phyloP scores from a whole-genome alignment of 1,140 invertebrate species.

The Hyphantria cunea region DNA sequence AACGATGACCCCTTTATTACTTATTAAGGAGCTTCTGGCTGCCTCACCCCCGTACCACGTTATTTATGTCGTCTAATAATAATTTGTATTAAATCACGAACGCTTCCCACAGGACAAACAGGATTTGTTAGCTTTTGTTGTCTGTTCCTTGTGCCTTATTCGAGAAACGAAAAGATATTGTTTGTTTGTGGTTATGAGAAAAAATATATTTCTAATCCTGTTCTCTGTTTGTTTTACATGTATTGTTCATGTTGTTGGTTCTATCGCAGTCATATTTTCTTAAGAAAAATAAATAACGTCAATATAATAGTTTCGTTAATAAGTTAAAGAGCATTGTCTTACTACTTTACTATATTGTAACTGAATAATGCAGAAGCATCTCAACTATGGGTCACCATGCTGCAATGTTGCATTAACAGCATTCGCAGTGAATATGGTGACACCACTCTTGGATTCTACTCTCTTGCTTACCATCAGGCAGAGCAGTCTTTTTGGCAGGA shows the following conservation, averaged over 20 bases:
- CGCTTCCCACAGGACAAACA: slow-evolving; percentile 66
- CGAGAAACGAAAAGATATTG: slow-evolving; percentile 44
- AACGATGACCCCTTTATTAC: slow-evolving; percentile 80
- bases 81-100: slow-evolving; percentile 81
- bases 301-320: too few species aligned
- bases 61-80: slow-evolving; percentile 81
- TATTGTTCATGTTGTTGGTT: background rate
- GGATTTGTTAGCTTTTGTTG: slow-evolving; percentile 79
- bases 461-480: too few species aligned
- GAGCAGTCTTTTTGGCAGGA: too few species aligned
- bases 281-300: too few species aligned
- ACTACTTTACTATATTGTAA: too few species aligned
- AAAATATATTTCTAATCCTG: slow-evolving; percentile 41
- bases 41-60: slow-evolving; percentile 61
- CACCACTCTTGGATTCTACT: too few species aligned
- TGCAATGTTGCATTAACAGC: too few species aligned
- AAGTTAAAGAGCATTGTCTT: too few species aligned
- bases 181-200: slow-evolving; percentile 42
- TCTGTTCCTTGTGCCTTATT: slow-evolving; percentile 34
- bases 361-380: too few species aligned
- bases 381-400: too few species aligned
- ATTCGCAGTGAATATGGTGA: too few species aligned
- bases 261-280: too few species aligned
- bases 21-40: slow-evolving; percentile 73
- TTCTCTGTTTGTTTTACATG: slow-evolving; percentile 21